Evolutionary conservation across 2,113 vertebrate species (phyloP), one percentile per base, ranked within the genome.

Genomic region (Indicator indicator): DNA sequence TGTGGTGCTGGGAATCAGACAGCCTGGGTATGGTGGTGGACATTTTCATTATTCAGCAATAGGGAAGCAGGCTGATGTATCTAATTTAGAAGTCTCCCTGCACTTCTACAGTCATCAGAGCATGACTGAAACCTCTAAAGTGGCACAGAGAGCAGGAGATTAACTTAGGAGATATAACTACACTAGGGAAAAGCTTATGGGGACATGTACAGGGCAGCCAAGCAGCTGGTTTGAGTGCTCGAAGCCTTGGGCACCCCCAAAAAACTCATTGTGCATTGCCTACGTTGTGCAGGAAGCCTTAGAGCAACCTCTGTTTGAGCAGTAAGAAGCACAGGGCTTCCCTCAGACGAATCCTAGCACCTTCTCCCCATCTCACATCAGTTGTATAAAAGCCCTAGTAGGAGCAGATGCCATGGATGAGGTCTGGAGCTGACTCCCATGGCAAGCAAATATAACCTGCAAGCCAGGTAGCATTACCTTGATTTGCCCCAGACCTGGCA

Each of bases 361-460:
- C 15, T 56, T 26, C 20, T 13, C 23, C 12, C 8, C 0, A 0
- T 59, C 65, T 8, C 5, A 27, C 4, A 1, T 18, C 2, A 4
- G 56, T 16, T 12, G 6, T 19, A 30, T 19, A 27, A 50, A 74
- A 84, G 30, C 8, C 8, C 52, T 46, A 17, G n/a, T 30, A 55
- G n/a, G 1, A 58, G 46, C 20, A 71, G 52, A 71, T n/a, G 70
- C 40, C 46, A n/a, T 5, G 6, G 50, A 14, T 40, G 65, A 81
- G 18, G 26, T 33, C 26, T 54, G 60, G 60, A 2, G 0, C 16
- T 74, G 63, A 89, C 6, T 4, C 40, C 16, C 15, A 6, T 0
- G 0, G 13, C 9, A 81, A 46, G 33, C 33, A 65, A 64, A 65
- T 17, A 28, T 18, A 76, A 24, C 30, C 30, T 28, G 7, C 32